Base-by-base conservation (phyloP, 2,888 invertebrate species). In the Spatulosminthurus flaviceps region DNA sequence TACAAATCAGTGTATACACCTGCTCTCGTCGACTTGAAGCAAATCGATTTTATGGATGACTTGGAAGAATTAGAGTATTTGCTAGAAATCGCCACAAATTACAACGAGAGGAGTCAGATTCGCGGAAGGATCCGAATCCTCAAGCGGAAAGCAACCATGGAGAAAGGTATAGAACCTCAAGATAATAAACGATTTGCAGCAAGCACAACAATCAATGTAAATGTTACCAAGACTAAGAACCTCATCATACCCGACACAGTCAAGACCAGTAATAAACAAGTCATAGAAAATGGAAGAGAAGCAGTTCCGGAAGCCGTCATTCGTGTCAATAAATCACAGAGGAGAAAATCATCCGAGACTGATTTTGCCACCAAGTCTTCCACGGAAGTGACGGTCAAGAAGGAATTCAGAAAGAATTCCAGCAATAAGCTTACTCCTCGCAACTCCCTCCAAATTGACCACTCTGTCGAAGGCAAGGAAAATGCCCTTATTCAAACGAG, bases 81-180 rank as follows among this genome's bases (percentile, higher is more conserved):
- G 92, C 88, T 94, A 87, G 93, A 93, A 88, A 92, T 92, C 86
- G 92, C 93, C 79, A 91, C 91, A 77, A 92, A 92, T 81, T 94
- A 94, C 87, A 94, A 94, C 86, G 90, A 93, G 86, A 89, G 94
- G 84, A 90, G 93, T 82, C 90, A 93, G 83, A 93, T 95, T 78
- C 90, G 94, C 81, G 90, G 93, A 1, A 94, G 94, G 88, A 93
- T 94, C 81, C 90, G 94, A 82, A 87, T 92, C 22, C 92, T 93
- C 11, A 92, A 91, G 87, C 92, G 92, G 85, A 89, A 90, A 83
- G 89, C 78, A 11, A 83, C 78, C 24, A 75, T 83, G 61, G 85
- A 86, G 43, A 84, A 82, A 34, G 83, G 69, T 78, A 41, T 73
- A 72, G 77, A 74, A 77, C 16, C 42, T 42, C 43, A 75, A 21